phyloP scores from a whole-genome alignment of 1,140 invertebrate genomes.

The Fopius arisanus region DNA sequence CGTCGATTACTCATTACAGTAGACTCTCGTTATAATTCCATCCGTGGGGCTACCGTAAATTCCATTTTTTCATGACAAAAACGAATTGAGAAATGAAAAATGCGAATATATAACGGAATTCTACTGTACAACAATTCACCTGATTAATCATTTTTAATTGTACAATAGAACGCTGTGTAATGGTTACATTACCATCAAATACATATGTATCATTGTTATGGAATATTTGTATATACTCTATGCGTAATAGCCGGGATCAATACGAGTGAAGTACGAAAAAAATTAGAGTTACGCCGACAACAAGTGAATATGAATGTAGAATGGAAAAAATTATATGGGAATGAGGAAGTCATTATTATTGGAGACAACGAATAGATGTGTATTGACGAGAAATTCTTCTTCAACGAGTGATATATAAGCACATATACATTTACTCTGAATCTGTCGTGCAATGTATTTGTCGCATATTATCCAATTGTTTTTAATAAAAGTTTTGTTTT shows the following conservation, averaged over 20 bases:
- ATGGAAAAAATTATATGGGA: neutral
- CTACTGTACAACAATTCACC: no score
- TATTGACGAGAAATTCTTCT: neutral
- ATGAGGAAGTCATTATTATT: neutral
- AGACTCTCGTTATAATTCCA: no score
- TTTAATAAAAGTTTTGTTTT: conserved; percentile 12
- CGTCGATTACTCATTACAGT: neutral
- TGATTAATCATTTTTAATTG: neutral
- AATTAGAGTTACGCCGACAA: neutral
- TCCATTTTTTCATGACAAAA: no score
- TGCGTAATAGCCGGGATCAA: conserved; percentile 12
- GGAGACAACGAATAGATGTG: conserved; percentile 3
- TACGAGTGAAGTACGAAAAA: neutral
- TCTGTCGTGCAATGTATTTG: conserved; percentile 11
- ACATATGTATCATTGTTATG: conserved; percentile 9
- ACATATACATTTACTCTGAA: conserved; percentile 11
- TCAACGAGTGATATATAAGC: conserved; percentile 14
- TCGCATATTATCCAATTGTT: conserved; percentile 10
- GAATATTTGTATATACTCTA: conserved; percentile 7
- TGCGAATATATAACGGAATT: no score
- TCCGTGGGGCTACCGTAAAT: no score
- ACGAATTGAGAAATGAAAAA: no score
- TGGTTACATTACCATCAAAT: neutral
- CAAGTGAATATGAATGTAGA: neutral
- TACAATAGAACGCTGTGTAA: conserved; percentile 2